A percentile compares a stretch with the other conserved stretches of the same genome.
Conservation (phyloP, 2,113 vertebrate species). For the Fregata magnificens region DNA sequence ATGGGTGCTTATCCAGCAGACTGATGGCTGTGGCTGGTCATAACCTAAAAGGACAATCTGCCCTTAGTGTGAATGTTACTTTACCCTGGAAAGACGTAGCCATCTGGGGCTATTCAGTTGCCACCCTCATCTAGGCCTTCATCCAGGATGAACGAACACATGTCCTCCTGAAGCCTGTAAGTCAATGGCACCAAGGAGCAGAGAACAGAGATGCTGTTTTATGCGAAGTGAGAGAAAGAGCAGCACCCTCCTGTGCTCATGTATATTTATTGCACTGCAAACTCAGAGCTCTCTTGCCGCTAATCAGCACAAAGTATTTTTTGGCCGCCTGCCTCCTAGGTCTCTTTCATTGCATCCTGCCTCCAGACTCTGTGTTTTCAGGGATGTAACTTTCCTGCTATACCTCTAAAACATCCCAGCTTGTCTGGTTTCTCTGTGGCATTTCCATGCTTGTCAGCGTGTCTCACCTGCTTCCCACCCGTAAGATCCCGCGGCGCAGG, state of each 20-base stretch:
- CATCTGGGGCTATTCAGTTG: neutral
- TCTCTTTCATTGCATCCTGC: neutral
- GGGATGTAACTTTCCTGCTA: neutral
- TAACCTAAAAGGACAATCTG: neutral
- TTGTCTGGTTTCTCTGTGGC: neutral
- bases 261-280: neutral
- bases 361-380: neutral
- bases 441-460: neutral
- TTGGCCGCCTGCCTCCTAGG: neutral
- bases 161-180: neutral
- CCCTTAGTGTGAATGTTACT: neutral
- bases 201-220: neutral
- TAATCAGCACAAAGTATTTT: neutral
- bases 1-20: neutral
- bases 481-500: accelerated
- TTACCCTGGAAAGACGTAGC: neutral
- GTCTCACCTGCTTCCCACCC: neutral
- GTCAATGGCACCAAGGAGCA: neutral
- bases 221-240: neutral
- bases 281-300: neutral
- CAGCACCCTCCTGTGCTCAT: slow-evolving; percentile 33
- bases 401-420: neutral
- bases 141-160: neutral
- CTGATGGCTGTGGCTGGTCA: neutral
- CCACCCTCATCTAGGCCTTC: neutral